phyloP scores from a whole-genome alignment of 2,797 vertebrate genomes.

The Hippocampus kuda region DNA sequence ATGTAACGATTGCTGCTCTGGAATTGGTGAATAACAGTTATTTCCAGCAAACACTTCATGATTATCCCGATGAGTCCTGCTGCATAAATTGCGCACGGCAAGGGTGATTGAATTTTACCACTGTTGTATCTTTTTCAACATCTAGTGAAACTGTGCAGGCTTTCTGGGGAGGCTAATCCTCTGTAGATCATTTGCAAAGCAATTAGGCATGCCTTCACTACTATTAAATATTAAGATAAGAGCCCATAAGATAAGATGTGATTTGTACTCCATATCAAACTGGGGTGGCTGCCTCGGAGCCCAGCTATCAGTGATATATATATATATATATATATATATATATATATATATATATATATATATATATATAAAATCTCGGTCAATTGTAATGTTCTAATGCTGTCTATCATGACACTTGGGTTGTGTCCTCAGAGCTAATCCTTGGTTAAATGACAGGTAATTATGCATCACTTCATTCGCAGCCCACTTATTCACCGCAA shows the following conservation, averaged over 20 bases:
- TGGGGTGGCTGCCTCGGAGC: slow-evolving; percentile 62
- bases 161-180: slow-evolving; percentile 57
- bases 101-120: slow-evolving; percentile 36
- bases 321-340: slow-evolving; percentile 15
- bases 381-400: slow-evolving; percentile 53
- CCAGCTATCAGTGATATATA: slow-evolving; percentile 53
- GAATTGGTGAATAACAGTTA: slow-evolving; percentile 7
- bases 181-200: slow-evolving; percentile 65
- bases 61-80: slow-evolving; percentile 16
- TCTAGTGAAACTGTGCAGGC: slow-evolving; percentile 40
- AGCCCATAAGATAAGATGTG: slow-evolving; percentile 62
- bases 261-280: slow-evolving; percentile 59
- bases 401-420: slow-evolving; percentile 48
- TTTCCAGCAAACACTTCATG: slow-evolving; percentile 12
- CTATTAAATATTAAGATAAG: slow-evolving; percentile 65
- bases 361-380: slow-evolving; percentile 42
- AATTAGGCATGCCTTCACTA: slow-evolving; percentile 63
- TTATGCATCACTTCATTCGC: slow-evolving; percentile 50
- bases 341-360: slow-evolving; percentile 36
- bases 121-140: slow-evolving; percentile 51
- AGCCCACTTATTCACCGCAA: slow-evolving; percentile 46
- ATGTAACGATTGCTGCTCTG: too few relatives aligned
- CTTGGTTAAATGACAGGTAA: slow-evolving; percentile 45
- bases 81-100: slow-evolving; percentile 32
- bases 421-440: slow-evolving; percentile 45